Base-by-base conservation (phyloP, 1,140 invertebrate genomes). In the Pinna nobilis region DNA sequence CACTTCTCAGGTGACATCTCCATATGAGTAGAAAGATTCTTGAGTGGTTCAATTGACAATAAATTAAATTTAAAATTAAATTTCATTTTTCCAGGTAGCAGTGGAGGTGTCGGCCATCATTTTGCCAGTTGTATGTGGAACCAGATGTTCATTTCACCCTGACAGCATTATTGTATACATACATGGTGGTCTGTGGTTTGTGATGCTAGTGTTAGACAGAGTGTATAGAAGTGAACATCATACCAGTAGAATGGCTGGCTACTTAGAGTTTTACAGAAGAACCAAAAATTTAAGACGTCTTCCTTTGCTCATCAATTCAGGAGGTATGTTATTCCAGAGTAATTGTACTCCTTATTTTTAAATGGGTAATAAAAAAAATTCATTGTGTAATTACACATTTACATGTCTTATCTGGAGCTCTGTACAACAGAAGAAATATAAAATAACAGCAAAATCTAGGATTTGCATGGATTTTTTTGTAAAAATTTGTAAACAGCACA, bases 181-280 rank as follows among this genome's bases (percentile, higher is more conserved):
- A 13, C 79, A 83, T 68, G 82, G 77, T 11, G 77, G 77, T 7
- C 70, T 84, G 4, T 86, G 84, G 84, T 81, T 84, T 25, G 3
- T 82, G 6, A 68, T 79, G 30, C 60, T 84, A 3, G 23, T 69
- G 1, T 64, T 84, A 41, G 84, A 86, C 33, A 60, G 76, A 32
- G 82, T 72, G 55, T 79, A 78, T 61, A 75, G 77, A 55, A 44
- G 76, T 20, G 71, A 82, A 37, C 84, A 86, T 47, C 66, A 84
- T n/a, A 53, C 71, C 11, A 82, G 63, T 51, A 74, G 84, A 33
- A 76, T 79, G 41, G 53, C 53, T 69, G 84, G 84, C 18, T 86
- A 86, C 55, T 57, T 86, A 28, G 80, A 83, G 35, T 86, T 86
- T 51, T 86, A 84, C 69, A 67, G 84, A 44, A 70, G 55, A 47